These are phyloP conservation scores for Clusia tigrina DNA, from an alignment of 2,888 invertebrate species.

Conservation along the genomic window DNA sequence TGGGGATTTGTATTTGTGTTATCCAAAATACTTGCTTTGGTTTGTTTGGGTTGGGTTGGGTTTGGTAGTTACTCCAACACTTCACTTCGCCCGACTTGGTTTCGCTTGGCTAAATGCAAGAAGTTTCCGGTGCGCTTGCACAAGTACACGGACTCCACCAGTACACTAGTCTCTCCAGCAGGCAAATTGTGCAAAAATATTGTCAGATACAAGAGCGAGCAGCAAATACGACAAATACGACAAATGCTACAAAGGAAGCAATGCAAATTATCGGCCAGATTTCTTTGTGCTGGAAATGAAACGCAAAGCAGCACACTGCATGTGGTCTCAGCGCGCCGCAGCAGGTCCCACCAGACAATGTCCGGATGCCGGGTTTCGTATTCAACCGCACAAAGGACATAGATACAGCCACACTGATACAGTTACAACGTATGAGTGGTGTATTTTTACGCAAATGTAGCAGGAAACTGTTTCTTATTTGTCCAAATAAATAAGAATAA, in stretches of 20 bases:
- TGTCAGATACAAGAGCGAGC: background rate
- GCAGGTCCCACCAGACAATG: background rate
- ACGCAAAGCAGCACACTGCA: background rate
- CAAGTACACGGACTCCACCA: background rate
- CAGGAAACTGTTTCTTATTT: constrained; percentile 1
- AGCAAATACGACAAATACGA: background rate
- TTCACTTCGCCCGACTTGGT: background rate
- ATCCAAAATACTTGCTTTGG: too few relatives aligned
- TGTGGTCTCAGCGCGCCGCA: background rate
- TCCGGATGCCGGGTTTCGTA: background rate
- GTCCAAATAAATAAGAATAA: background rate
- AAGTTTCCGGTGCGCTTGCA: background rate
- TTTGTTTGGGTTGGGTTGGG: too few relatives aligned
- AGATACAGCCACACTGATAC: background rate
- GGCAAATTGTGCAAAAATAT: constrained; percentile 10
- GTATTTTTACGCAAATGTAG: too few relatives aligned
- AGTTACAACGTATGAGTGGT: background rate
- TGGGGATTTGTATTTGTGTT: background rate
- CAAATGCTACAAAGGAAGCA: constrained; percentile 18
- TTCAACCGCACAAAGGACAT: background rate
- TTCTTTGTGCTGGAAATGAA: background rate
- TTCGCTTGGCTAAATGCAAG: background rate
- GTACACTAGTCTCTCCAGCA: too few relatives aligned
- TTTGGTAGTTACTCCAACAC: too few relatives aligned
- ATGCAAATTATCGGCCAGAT: constrained; percentile 20